Evolutionary conservation across 2,113 vertebrate species (phyloP), one percentile per base, ranked within the genome.

Genomic region (Charina bottae): DNA sequence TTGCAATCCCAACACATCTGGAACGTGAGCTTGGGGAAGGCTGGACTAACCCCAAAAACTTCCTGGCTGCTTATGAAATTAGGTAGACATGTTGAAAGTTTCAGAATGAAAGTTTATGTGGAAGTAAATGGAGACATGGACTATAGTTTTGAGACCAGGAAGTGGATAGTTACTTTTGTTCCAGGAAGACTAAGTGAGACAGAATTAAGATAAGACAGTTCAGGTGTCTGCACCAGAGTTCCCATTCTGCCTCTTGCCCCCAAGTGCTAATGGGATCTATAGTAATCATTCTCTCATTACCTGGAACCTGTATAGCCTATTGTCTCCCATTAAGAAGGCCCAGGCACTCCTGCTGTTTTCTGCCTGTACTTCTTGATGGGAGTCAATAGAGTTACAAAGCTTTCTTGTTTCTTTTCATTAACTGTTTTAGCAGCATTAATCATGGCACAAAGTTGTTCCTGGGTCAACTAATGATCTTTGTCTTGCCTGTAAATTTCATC

Each of bases 321-420:
- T 8, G 60, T 64, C 46, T 92, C 33, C 21, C 58, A 42, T 62
- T 21, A 84, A 8, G 28, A 89, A 62, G 72, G 46, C 56, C n/a
- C 54, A 10, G 19, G 15, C 4, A 2, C 21, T 33, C 59, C 60
- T 68, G 58, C 58, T 89, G 24, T 64, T 85, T 24, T n/a, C 33
- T 72, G 26, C 13, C 53, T 78, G 60, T 58, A 33, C 26, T 85
- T 58, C 88, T 78, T 78, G 33, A 78, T 78, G 33, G 72, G 72
- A 42, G 17, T 21, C 72, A 78, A 42, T 78, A 78, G 72, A 37
- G 33, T 78, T 42, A 9, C 72, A 21, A 37, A 42, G 72, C 72
- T 89, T 26, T 72, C 59, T 72, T 33, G 72, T 56, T 62, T 87
- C 88, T 78, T 90, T 90, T 78, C 88, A 59, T 42, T 92, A 58